Conservation (phyloP, 2,888 invertebrate genomes). For the Gandaritis pyraliata region DNA sequence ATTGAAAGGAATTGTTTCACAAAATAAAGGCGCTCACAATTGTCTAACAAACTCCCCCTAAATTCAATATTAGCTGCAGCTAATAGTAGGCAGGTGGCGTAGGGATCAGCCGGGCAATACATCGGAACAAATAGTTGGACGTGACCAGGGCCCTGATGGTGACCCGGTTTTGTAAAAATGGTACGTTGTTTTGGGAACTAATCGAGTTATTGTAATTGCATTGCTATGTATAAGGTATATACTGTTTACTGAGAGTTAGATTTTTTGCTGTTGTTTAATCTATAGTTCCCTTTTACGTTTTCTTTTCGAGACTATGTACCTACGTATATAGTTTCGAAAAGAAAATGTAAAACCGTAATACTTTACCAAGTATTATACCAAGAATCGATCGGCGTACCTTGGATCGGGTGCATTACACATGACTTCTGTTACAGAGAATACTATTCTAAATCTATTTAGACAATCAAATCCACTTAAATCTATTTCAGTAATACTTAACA, state of each 20-base stretch:
- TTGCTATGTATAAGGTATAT: slow-evolving; percentile 3
- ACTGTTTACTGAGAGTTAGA: too few species aligned
- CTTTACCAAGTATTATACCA: too few species aligned
- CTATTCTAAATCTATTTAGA: neutral
- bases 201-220: slow-evolving; percentile 24
- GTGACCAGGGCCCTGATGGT: slow-evolving; percentile 65
- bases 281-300: too few species aligned
- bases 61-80: slow-evolving; percentile 40
- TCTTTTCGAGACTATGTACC: too few species aligned
- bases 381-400: too few species aligned
- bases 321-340: too few species aligned
- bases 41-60: slow-evolving; percentile 23
- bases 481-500: neutral
- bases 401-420: too few species aligned
- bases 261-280: too few species aligned
- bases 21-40: slow-evolving; percentile 4
- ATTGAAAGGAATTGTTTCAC: neutral
- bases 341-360: too few species aligned
- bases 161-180: slow-evolving; percentile 52
- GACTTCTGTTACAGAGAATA: neutral
- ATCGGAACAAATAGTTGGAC: slow-evolving; percentile 78
- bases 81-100: slow-evolving; percentile 65
- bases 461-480: neutral
- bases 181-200: slow-evolving; percentile 24
- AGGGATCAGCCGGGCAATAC: slow-evolving; percentile 63